These are phyloP conservation scores for Nematolebias whitei DNA, from an alignment of 2,113 vertebrate species.

Conservation along the genomic window DNA sequence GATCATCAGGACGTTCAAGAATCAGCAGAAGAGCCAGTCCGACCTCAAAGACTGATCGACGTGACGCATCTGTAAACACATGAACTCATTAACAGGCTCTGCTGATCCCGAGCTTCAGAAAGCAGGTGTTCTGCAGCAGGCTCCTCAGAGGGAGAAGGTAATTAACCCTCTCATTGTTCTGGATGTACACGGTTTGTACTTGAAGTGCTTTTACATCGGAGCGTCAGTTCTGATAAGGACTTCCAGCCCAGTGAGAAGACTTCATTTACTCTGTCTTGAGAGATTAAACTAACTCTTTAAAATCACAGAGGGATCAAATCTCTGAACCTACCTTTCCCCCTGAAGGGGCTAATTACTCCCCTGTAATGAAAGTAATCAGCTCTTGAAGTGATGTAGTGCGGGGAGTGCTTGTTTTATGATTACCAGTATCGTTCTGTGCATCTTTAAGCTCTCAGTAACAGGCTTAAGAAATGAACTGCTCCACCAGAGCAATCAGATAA, in stretches of 20 bases:
- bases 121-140: neutral
- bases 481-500: slow-evolving; percentile 56
- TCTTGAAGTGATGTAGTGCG: slow-evolving; percentile 46
- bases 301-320: slow-evolving; percentile 50
- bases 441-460: slow-evolving; percentile 47
- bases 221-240: slow-evolving; percentile 43
- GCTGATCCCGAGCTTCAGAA: neutral
- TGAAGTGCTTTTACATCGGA: slow-evolving; percentile 10
- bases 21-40: no score
- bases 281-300: slow-evolving; percentile 56
- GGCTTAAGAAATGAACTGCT: slow-evolving; percentile 55
- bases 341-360: slow-evolving; percentile 67
- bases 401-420: slow-evolving; percentile 54
- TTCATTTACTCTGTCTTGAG: slow-evolving; percentile 53
- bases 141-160: neutral
- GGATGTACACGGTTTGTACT: slow-evolving; percentile 23
- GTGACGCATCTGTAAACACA: no score
- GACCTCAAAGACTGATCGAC: no score
- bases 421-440: slow-evolving; percentile 54
- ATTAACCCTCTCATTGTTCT: slow-evolving; percentile 19
- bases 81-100: neutral
- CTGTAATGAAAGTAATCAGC: slow-evolving; percentile 71
- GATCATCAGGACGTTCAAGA: no score
- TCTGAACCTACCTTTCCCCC: slow-evolving; percentile 52
- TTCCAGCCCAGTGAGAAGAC: slow-evolving; percentile 18